Percentiles rank a stretch among this genome's conserved stretches.
Conservation (phyloP, 2,113 vertebrate species). For the Rhineura floridana region DNA sequence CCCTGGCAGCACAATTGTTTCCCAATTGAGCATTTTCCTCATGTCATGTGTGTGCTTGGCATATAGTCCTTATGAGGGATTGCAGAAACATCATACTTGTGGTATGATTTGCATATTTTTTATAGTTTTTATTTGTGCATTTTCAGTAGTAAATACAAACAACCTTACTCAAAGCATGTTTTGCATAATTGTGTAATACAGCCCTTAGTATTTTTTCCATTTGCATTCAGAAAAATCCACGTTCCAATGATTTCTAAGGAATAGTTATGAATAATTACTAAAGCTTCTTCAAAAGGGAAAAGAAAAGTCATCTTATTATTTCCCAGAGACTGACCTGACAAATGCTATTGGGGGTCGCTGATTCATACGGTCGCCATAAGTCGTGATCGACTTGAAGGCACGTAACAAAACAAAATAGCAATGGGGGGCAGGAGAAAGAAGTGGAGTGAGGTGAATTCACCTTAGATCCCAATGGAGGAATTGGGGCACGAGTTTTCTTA, state of each 20-base stretch:
- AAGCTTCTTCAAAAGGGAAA: constrained; percentile 60
- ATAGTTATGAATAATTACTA: constrained; percentile 54
- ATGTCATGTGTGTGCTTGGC: background rate
- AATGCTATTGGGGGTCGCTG: background rate
- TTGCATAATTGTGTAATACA: background rate
- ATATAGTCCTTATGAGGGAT: background rate
- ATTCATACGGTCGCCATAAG: too few species aligned
- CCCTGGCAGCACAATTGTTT: background rate
- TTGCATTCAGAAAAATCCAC: constrained; percentile 44
- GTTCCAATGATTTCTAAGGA: constrained; percentile 52
- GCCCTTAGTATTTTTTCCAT: constrained; percentile 35
- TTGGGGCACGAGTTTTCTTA: background rate
- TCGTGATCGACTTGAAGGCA: too few species aligned
- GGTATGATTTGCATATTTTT: too few species aligned
- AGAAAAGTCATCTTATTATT: constrained; percentile 47
- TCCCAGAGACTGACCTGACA: constrained; percentile 21
- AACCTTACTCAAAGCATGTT: background rate
- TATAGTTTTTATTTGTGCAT: too few species aligned
- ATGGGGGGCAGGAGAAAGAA: too few species aligned
- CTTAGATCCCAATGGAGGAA: background rate
- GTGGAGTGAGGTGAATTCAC: too few species aligned
- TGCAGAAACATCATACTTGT: background rate
- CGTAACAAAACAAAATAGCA: too few species aligned
- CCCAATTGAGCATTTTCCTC: background rate
- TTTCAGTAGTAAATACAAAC: too few species aligned